Base-by-base conservation (phyloP, 2,888 invertebrate species). In the Uropetala carovei region DNA sequence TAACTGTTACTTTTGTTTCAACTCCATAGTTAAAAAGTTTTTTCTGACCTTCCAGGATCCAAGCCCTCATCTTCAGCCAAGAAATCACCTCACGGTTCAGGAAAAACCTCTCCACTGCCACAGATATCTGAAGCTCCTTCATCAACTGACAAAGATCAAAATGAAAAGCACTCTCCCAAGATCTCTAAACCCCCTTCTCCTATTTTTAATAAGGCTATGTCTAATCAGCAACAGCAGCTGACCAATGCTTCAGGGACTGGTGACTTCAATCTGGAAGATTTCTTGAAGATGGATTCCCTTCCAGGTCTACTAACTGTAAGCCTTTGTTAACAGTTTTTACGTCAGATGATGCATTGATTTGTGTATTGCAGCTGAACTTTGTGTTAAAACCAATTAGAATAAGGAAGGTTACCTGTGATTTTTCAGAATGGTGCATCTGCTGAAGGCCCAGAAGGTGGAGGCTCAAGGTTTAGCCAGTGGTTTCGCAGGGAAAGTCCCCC, bases 261-360 rank as follows among this genome's bases (percentile, higher is more conserved):
- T 30, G 96, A 97, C 94, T 98, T 98, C 94, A 98, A 98, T 95
- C 96, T 98, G 93, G 98, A 98, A 94, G 98, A 98, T 93, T 97
- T 98, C 94, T 96, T 98, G 93, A 98, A 98, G 94, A 96, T 97
- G 94, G 98, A 98, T 94, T 96, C 96, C 93, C 96, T 98, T 94
- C 97, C 97, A 84, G 97, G 97, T 92, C 95, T 97, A 91, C 95
- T 98, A 57, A 96, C 97, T 93, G 97, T 97, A 95, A 95, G 96
- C 94, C 91, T 92, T 92, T 58, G 60, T 56, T 43, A 64, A 64
- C 8, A 8, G 60, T 27, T 14, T 56, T 30, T 64, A 27, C 43
- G 5, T 5, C 13, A 27, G 75, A 75, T 27, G n/a, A 75, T 11
- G 16, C n/a, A 0, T 64, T 16, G 0, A 56, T 92, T 92, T 59